phyloP scores from a whole-genome alignment of 2,888 invertebrate species.

The Luffia ferchaultella region DNA sequence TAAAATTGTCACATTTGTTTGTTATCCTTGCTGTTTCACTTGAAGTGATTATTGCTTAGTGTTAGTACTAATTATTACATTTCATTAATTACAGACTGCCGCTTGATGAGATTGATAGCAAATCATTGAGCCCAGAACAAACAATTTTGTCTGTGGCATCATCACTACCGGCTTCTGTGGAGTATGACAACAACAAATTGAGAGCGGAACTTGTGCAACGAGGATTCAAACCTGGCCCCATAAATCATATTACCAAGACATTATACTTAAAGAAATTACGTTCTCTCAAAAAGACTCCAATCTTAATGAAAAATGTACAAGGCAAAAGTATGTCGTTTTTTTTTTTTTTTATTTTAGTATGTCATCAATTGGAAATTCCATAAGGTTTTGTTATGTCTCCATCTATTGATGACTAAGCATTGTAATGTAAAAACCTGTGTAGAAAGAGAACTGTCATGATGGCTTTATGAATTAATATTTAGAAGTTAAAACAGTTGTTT shows the following conservation, averaged over 20 bases:
- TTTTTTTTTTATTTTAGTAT: conserved; percentile 2
- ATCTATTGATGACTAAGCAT: too few species aligned
- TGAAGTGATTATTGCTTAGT: too few species aligned
- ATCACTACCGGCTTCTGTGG: conserved; percentile 67
- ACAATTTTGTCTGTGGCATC: conserved; percentile 51
- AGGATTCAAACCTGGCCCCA: conserved; percentile 83
- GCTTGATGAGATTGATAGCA: conserved; percentile 29
- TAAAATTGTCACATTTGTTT: too few species aligned
- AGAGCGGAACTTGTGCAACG: conserved; percentile 69
- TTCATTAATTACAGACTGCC: too few species aligned
- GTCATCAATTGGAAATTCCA: too few species aligned
- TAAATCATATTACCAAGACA: conserved; percentile 77
- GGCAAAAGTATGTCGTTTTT: conserved; percentile 30
- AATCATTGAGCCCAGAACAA: conserved; percentile 33
- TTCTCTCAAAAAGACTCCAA: conserved; percentile 54
- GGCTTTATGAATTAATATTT: too few species aligned
- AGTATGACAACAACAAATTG: conserved; percentile 73
- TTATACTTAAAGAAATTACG: conserved; percentile 79
- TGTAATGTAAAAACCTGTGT: too few species aligned
- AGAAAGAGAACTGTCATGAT: too few species aligned
- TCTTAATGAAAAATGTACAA: conserved; percentile 21
- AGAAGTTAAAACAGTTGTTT: too few species aligned
- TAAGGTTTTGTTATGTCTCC: too few species aligned
- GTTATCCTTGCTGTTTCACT: too few species aligned
- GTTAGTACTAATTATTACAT: too few species aligned